Conservation (phyloP, 2,797 vertebrate species). For the Pristis pectinata region DNA sequence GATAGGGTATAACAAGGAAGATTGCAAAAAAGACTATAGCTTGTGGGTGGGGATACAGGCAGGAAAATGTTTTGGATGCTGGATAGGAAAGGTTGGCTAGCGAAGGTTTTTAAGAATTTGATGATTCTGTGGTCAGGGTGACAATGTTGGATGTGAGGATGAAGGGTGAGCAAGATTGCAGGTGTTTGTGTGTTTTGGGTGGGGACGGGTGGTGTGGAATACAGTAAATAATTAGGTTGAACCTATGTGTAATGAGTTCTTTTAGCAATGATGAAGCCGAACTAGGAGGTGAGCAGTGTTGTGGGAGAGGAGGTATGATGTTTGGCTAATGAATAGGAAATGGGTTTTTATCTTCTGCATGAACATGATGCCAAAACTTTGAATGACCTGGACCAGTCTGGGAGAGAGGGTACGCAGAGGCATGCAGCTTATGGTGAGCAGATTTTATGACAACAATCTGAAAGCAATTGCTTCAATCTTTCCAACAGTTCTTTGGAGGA, state of each 20-base stretch:
- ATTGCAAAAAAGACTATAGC: background rate
- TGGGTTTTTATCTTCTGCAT: background rate
- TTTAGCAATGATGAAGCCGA: background rate
- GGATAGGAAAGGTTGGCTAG: background rate
- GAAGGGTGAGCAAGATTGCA: background rate
- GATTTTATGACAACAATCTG: background rate
- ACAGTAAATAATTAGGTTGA: no score
- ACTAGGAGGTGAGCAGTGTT: background rate
- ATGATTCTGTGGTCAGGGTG: background rate
- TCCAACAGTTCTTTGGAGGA: background rate
- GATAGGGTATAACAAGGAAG: background rate
- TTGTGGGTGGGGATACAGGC: background rate
- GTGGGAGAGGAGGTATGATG: background rate
- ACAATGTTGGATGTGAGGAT: background rate
- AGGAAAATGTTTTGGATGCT: background rate
- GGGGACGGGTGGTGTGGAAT: no score
- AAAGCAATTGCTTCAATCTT: background rate
- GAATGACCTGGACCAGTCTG: background rate
- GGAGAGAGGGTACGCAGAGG: background rate
- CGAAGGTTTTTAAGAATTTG: background rate
- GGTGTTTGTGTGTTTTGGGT: no score
- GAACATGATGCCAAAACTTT: background rate
- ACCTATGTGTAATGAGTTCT: no score
- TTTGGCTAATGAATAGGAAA: background rate
- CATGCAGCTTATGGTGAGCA: background rate